Base-by-base conservation (phyloP, 2,888 invertebrate species). In the Rhingia campestris region DNA sequence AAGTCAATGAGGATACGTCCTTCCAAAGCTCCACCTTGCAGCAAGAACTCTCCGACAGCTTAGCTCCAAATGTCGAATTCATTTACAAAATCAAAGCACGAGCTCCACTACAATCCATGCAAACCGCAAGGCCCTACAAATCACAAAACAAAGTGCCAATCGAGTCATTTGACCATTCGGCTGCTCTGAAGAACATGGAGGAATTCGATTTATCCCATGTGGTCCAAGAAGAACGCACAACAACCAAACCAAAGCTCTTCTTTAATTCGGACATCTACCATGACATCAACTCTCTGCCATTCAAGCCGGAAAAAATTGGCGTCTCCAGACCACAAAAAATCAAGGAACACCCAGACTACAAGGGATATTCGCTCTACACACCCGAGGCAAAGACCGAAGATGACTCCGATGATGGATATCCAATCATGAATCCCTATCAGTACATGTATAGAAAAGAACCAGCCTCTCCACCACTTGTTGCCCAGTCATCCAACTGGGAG, bases 221-320 rank as follows among this genome's bases (percentile, higher is more conserved):
- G 10, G 88, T 90, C 0, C 88, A 88, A 5, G 88, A 88, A 6
- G 81, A 86, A 41, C 81, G 72, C 2, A 56, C 63, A 53, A 80
- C 77, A 9, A 89, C 89, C 59, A 89, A 89, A 1, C 89, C 88
- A 3, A 91, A 91, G 41, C 79, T 91, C 0, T 91, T 90, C 35
- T 91, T 92, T 63, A 91, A 90, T 69, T 90, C 90, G 0, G 91
- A 92, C 43, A 91, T 90, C 45, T 92, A 91, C 85, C 91, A 90
- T 22, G 91, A 92, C 75, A 91, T 91, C 39, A 91, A 91, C 72
- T 89, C 91, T 0, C 67, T 91, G 69, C 90, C 91, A 0, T 90
- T 89, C 63, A 90, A 91, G 72, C 88, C 88, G 0, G 90, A 90
- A 10, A 89, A 90, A 61, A 7, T 59, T 2, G 12, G 37, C 5